Evolutionary conservation across 2,888 invertebrate species (phyloP), one percentile per base, ranked within the genome.

Genomic region (Caenorhabditis sp.): DNA sequence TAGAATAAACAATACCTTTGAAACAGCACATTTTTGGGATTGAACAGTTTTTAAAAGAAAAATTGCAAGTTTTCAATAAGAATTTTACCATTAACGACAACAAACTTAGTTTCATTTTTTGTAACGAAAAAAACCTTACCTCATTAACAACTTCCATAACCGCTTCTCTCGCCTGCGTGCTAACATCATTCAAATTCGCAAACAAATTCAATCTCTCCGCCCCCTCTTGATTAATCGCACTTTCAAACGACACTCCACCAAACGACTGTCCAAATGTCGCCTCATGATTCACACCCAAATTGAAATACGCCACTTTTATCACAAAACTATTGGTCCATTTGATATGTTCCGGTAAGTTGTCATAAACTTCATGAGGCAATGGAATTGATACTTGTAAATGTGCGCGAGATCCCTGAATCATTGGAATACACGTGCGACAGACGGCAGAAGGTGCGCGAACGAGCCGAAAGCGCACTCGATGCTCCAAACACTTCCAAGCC

Each of bases 261-360:
- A 80, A 80, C 10, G 80, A 78, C 38, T 83, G 81, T 2, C 77
- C 85, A 31, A 87, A 72, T 14, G 84, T 84, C 1, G 87, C 87
- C 59, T 87, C 87, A 66, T 87, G 86, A 61, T 87, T 87, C 12
- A 71, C 76, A 49, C 80, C 80, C 10, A 78, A 63, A 54, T 78
- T 80, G 69, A 80, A 80, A 38, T 73, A 80, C 1, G 77, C 72
- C 0, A 77, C 63, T 0, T 63, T 57, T 0, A 77, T 65, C 1
- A 61, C 59, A 59, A 78, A 77, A 31, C 69, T 67, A 36, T 67
- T 63, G 12, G 66, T 67, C 57, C 60, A 63, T 62, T 68, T 70
- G 31, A 79, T 63, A 17, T 68, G 36, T n/a, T 75, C 72, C 2
- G 85, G 82, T 17, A 85, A 70, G 5, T 67, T 62, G 27, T 82